Base-by-base conservation (phyloP, 2,888 invertebrate genomes). In the Stenodera caucasica region DNA sequence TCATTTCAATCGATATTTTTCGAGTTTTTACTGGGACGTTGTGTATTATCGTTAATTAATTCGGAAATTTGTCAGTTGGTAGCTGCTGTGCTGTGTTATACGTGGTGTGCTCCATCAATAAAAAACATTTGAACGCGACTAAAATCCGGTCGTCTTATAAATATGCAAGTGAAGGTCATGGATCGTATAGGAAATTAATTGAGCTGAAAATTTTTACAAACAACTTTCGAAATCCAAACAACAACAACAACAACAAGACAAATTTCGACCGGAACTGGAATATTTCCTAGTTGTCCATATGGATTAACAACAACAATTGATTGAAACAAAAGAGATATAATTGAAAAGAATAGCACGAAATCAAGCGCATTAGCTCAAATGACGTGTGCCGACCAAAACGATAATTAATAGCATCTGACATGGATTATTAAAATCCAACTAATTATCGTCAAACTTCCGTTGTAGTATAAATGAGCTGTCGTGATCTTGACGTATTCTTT, bases 401-500 rank as follows among this genome's bases (percentile, higher is more conserved):
- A 57, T 58, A 61, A 61, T 61, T 61, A 61, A 61, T 61, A 58
- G 57, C 54, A 57, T 52, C 45, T 62, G 62, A 62, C 62, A 54
- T 55, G 62, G 62, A 62, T 62, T 62, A 62, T 58, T 62, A 62
- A 62, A 62, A 62, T 62, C 58, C 62, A 55, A 58, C 62, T 62
- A 62, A 62, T 62, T 62, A 62, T 61, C 61, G 58, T 55, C 61
- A 61, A 61, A 61, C 61, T 61, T 61, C 61, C 61, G 61, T 61
- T 61, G 61, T 50, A 55, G 40, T 55, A 51, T 61, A 61, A 61
- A 61, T 61, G 61, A 58, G 57, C 61, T 61, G 61, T 61, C 61
- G 58, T 54, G 29, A 30, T 51, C 58, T 57, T 57, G 61, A 61
- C 55, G 58, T 53, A 57, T 57, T 55, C 60, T 60, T 55, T 59